A percentile compares a stretch with the other conserved stretches of the same genome.
Evolutionary conservation across 1,140 invertebrate genomes (phyloP).

Genomic region (Panagrolaimus sp.): DNA sequence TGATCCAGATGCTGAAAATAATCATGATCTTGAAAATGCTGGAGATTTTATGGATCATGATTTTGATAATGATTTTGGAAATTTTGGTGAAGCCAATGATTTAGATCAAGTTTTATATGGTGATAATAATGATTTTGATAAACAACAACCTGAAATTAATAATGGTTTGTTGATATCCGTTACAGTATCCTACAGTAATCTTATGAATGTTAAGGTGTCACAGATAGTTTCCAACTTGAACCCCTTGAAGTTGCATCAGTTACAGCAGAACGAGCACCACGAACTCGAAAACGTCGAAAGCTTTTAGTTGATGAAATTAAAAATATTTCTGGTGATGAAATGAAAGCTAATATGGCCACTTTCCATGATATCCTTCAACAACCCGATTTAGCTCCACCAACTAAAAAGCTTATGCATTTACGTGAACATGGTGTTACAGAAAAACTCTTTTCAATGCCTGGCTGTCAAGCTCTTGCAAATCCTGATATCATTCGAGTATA

Average conservation of each 20-base stretch:
- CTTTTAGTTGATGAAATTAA: conserved; percentile 98
- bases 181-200: conserved; percentile 56
- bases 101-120: background rate
- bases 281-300: conserved; percentile 71
- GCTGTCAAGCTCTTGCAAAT: conserved; percentile 30
- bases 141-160: no score
- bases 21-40: background rate
- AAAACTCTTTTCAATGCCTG: conserved; percentile 72
- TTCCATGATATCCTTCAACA: conserved; percentile 85
- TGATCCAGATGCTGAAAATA: no score
- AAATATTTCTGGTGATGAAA: conserved; percentile 98
- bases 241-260: conserved; percentile 83
- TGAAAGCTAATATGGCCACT: conserved; percentile 96
- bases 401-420: conserved; percentile 95
- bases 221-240: conserved; percentile 78
- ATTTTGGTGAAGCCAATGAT: background rate
- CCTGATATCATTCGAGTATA: conserved; percentile 5
- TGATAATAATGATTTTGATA: no score
- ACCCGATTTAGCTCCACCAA: conserved; percentile 94
- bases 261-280: conserved; percentile 65
- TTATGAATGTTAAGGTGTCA: conserved; percentile 72
- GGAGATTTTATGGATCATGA: background rate
- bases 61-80: background rate
- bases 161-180: no score
- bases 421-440: conserved; percentile 95